Conservation (phyloP, 2,113 vertebrate genomes). For the Guaruba guarouba region DNA sequence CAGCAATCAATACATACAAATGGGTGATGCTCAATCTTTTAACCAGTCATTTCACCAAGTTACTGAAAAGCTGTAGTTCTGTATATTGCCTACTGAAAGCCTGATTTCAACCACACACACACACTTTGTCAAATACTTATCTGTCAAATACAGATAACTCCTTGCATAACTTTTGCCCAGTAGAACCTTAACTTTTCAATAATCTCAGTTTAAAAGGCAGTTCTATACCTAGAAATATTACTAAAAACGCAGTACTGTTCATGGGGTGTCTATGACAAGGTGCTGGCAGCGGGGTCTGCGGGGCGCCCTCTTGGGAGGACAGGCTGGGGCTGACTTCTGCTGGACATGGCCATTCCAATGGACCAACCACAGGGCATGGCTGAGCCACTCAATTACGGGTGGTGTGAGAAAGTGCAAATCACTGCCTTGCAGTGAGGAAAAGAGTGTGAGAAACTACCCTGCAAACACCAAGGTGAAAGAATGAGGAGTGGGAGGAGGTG, state of each 20-base stretch:
- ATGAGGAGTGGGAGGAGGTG: too few species aligned
- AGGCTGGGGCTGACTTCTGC: not conserved
- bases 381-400: fast-evolving
- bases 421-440: not conserved
- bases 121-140: too few species aligned
- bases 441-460: not conserved
- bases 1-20: not conserved
- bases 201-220: not conserved
- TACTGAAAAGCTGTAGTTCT: not conserved
- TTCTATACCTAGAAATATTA: not conserved
- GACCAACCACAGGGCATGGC: not conserved
- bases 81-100: not conserved
- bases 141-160: not conserved
- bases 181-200: not conserved
- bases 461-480: not conserved
- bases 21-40: not conserved
- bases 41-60: not conserved
- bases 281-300: too few species aligned
- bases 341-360: not conserved
- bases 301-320: not conserved
- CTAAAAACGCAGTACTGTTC: fast-evolving
- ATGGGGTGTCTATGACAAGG: fast-evolving
- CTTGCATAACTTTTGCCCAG: not conserved
- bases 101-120: fast-evolving
- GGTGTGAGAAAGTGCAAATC: not conserved